phyloP scores from a whole-genome alignment of 2,797 vertebrate species.

The Eutrigla gurnardus region DNA sequence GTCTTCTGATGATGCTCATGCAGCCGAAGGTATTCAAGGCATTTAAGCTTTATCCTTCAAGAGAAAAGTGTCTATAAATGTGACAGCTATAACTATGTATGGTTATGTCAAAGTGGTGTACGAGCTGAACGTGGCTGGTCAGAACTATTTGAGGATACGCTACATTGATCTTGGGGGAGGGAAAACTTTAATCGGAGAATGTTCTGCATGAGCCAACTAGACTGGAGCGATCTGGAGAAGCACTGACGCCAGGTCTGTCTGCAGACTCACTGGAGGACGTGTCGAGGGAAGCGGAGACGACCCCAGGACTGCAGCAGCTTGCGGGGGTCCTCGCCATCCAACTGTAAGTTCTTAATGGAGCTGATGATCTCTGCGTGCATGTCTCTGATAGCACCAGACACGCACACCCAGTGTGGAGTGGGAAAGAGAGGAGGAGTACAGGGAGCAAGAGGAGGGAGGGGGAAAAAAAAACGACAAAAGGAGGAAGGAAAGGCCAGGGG shows the following conservation, averaged over 20 bases:
- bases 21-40: constrained; percentile 47
- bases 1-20: constrained; percentile 64
- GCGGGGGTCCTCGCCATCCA: constrained; percentile 95
- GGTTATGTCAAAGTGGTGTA: neutral
- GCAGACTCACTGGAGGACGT: constrained; percentile 94
- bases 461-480: constrained; percentile 25
- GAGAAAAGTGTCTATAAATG: constrained; percentile 12
- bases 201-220: constrained; percentile 40
- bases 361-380: constrained; percentile 98
- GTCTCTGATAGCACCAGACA: constrained; percentile 85
- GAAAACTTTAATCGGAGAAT: constrained; percentile 34
- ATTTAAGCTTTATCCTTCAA: constrained; percentile 37
- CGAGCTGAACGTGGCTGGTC: neutral
- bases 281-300: constrained; percentile 90
- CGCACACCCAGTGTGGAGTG: constrained; percentile 52
- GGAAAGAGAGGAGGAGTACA: constrained; percentile 58
- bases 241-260: constrained; percentile 66
- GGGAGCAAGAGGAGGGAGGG: constrained; percentile 18
- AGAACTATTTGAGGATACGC: neutral
- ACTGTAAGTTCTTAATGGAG: constrained; percentile 96
- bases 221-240: constrained; percentile 44
- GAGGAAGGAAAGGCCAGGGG: constrained; percentile 22
- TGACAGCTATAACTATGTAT: neutral
- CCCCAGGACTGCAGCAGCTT: constrained; percentile 94
- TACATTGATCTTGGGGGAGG: neutral